Evolutionary conservation across 1,140 invertebrate species (phyloP).

Genomic region (Hyles vespertilio): DNA sequence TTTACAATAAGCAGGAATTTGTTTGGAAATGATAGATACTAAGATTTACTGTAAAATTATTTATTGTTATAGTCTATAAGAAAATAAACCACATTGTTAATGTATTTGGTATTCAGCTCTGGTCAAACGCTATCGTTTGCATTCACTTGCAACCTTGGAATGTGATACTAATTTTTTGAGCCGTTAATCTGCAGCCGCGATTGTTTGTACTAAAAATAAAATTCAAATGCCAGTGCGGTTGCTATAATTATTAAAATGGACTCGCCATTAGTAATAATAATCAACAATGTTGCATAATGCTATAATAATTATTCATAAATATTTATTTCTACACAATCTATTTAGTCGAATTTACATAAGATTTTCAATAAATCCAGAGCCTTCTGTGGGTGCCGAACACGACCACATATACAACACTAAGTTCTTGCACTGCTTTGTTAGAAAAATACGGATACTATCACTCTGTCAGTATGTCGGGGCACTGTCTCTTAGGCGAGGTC

Average conservation of each 20-base stretch:
- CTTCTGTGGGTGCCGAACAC: conserved; percentile 35
- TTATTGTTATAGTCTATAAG: conserved; percentile 42
- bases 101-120: conserved; percentile 64
- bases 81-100: conserved; percentile 57
- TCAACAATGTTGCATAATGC: conserved; percentile 37
- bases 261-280: conserved; percentile 31
- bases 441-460: conserved; percentile 23
- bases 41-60: conserved; percentile 17
- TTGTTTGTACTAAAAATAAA: conserved; percentile 41
- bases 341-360: conserved; percentile 43
- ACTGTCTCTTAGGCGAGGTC: conserved; percentile 61
- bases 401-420: conserved; percentile 41
- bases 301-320: conserved; percentile 56
- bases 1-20: no score
- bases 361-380: conserved; percentile 33
- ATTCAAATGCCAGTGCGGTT: conserved; percentile 25
- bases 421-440: conserved; percentile 27
- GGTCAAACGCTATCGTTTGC: conserved; percentile 39
- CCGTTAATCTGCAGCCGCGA: conserved; percentile 23
- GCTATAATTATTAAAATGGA: conserved; percentile 27
- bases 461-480: conserved; percentile 48
- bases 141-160: conserved; percentile 49
- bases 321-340: conserved; percentile 51
- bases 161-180: conserved; percentile 41
- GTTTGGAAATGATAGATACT: background rate